These are phyloP conservation scores for Yponomeuta malinellus DNA, from an alignment of 2,888 invertebrate genomes.

Conservation along the genomic window DNA sequence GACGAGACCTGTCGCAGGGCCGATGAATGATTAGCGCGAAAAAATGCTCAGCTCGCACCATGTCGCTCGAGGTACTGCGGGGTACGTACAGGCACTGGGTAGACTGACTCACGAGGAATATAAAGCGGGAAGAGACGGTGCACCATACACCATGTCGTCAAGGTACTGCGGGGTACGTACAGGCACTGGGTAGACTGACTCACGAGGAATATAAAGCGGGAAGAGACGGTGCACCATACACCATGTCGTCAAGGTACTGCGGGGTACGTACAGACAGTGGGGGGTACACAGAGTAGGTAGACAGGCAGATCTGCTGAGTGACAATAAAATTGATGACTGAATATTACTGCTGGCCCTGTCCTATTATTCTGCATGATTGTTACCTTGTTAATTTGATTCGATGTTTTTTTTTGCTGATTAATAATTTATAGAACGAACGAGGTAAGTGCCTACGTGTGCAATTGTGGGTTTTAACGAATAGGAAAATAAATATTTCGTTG, in stretches of 20 bases:
- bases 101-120: conserved; percentile 81
- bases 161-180: conserved; percentile 69
- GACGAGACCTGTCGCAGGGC: conserved; percentile 90
- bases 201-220: conserved; percentile 92
- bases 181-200: background rate
- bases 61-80: conserved; percentile 87
- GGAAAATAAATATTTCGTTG: too few relatives aligned
- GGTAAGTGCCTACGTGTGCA: too few relatives aligned
- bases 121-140: conserved; percentile 91
- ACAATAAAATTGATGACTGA: too few relatives aligned
- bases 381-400: too few relatives aligned
- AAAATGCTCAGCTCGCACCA: conserved; percentile 91
- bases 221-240: conserved; percentile 90
- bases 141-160: conserved; percentile 93
- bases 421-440: too few relatives aligned
- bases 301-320: too few relatives aligned
- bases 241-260: conserved; percentile 89
- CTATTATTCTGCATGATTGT: too few relatives aligned
- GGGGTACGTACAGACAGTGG: background rate
- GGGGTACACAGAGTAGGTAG: background rate
- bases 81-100: background rate
- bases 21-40: conserved; percentile 93
- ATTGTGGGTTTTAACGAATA: too few relatives aligned
- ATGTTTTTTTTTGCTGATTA: too few relatives aligned
- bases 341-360: too few relatives aligned